These are phyloP conservation scores for Holotrichia oblita DNA, from an alignment of 1,140 invertebrate species.

Conservation along the genomic window DNA sequence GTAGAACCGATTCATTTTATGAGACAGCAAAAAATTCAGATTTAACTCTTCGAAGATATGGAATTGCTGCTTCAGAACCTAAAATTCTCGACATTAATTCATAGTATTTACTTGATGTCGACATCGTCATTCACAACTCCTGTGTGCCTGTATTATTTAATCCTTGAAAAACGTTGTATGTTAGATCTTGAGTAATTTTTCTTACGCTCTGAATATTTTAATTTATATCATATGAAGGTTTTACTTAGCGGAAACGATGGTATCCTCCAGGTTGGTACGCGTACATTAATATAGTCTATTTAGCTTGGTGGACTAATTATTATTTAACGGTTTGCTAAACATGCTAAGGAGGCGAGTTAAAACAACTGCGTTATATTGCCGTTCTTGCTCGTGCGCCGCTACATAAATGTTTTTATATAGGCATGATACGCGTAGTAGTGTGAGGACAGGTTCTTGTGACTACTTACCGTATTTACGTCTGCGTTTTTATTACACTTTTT, in stretches of 20 bases:
- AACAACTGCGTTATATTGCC: neutral
- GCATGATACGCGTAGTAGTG: neutral
- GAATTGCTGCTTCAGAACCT: no score
- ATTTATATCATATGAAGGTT: no score
- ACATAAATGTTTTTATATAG: constrained; percentile 6
- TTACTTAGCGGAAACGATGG: neutral
- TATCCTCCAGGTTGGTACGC: neutral
- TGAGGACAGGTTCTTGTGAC: neutral
- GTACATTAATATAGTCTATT: neutral
- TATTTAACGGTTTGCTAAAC: constrained; percentile 27
- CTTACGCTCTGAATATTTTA: no score
- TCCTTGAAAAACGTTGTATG: no score
- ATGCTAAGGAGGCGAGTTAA: constrained; percentile 17
- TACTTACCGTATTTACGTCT: constrained; percentile 9
- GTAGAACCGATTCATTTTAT: no score
- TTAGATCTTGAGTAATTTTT: no score
- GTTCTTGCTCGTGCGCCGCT: neutral
- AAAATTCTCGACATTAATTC: no score
- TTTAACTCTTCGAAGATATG: no score
- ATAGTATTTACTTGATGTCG: no score
- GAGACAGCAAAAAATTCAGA: no score
- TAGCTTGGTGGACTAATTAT: neutral
- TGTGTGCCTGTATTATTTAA: no score
- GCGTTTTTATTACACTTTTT: constrained; percentile 7
- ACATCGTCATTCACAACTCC: no score